Evolutionary conservation across 2,113 vertebrate genomes (phyloP), one percentile per base, ranked within the genome.

Genomic region (Charadrius vociferus): DNA sequence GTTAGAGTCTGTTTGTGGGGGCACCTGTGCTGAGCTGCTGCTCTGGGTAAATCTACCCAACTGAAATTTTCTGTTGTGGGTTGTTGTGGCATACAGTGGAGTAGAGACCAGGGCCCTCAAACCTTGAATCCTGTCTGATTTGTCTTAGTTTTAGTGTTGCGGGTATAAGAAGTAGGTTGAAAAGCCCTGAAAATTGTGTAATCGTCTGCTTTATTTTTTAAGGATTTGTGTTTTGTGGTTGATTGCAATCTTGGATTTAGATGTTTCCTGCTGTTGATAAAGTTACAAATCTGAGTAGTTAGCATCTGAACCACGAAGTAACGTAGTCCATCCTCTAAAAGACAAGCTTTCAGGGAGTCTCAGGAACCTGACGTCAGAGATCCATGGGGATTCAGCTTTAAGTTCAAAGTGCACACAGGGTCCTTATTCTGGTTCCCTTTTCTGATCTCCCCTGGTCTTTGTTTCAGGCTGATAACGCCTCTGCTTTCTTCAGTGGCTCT

Each of bases 11-110:
- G 45, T 80, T 68, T 82, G 70, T 70, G 43, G 75, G 75, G 45
- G n/a, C 95, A 95, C 88, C 95, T 96, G 95, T 55, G 91, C 91
- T 43, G 63, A 81, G 72, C 50, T 86, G 67, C 77, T 84, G 65
- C 34, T 62, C 41, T 68, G 2, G 2, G 70, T 63, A 7, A 18
- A 27, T 26, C 74, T 80, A 62, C 78, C 81, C 93, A 96, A n/a
- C 87, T 85, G 93, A 87, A 93, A 65, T 52, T 56, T 75, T 85
- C 39, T 94, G 50, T 58, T 92, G 74, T 89, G 90, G 74, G 58
- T 52, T 50, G 29, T 24, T 85, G 63, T 62, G 72, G 67, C 62
- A 58, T 78, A 72, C 59, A 53, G 29, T 90, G 39, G 23, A 81
- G 30, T 3, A 58, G 29, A 59, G 86, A 86, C 49, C 93, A 92